Base-by-base conservation (phyloP, 1,140 invertebrate species). In the Zophobas morio region DNA sequence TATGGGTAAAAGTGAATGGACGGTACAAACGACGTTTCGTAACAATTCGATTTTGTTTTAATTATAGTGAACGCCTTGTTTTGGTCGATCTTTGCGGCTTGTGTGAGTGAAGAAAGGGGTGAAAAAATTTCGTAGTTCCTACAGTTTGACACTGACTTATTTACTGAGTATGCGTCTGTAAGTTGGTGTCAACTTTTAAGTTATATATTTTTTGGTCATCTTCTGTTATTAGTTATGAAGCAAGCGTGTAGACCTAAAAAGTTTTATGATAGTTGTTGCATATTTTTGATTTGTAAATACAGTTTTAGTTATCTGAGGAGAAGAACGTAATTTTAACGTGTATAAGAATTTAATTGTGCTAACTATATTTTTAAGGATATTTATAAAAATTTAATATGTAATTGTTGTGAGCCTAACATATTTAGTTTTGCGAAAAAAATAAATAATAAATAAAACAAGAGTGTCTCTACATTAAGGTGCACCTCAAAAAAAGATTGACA, bases 371-470 rank as follows among this genome's bases (percentile, higher is more conserved):
- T 81, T 77, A 80, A 75, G 70, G 74, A 78, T 78, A 80, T 78
- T 76, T 79, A 81, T 81, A 77, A 78, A 74, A 78, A 81, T 70
- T 76, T 56, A 75, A 53, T 74, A 79, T 75, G 60, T 79, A 75
- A 79, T 77, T 80, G 79, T 81, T 81, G 78, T 82, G 76, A 81
- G 81, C 81, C 81, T 82, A 82, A 82, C 74, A 81, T 78, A 76
- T 79, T 82, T 82, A 78, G 73, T 81, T 82, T 81, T 80, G 78
- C 79, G 74, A 76, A 78, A 81, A 78, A 81, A 82, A 71, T 71
- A 54, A 51, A 66, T 42, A 36, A 39, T 53, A 53, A 42, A 37
- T 37, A 74, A 56, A 56, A 51, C 47, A 49, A 53, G 71, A 40
- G 47, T 73, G 51, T 39, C 49, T 72, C 40, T 70, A 54, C 51